Base-by-base conservation (phyloP, 2,113 vertebrate species). In the Nyctibius bracteatus region DNA sequence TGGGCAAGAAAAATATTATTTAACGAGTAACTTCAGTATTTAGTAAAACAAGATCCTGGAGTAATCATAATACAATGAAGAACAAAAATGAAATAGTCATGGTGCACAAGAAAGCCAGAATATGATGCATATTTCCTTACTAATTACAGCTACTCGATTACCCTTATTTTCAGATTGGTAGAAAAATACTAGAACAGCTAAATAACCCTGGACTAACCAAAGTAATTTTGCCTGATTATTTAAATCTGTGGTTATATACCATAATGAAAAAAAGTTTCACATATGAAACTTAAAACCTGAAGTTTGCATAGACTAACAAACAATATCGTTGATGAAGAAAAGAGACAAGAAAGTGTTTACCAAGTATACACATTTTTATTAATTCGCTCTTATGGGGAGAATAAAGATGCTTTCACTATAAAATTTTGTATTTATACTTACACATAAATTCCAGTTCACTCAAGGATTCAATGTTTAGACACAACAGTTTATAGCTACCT, bases 271-370 rank as follows among this genome's bases (percentile, higher is more conserved):
- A 46, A 16, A 68, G 33, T 51, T 78, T 75, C 49, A 86, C 20
- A 59, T n/a, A 54, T 3, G 58, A 74, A 90, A 87, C 52, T 51
- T 79, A 67, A 89, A 59, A 82, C 13, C 16, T 77, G 22, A 83
- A 54, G 30, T 78, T 78, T 61, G 49, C 44, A 19, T 3, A 67
- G 16, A 86, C 80, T 68, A 93, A 82, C 24, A 43, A 93, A 78
- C 44, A 92, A 2, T 55, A 66, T 30, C 14, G 75, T 81, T 81
- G 88, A 85, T 70, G 81, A 96, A 95, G 58, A 86, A 88, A 88
- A 88, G 83, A 95, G 86, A 95, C 86, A 91, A 81, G 82, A 28
- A 91, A 94, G 73, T 89, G 81, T 95, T 93, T 91, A 65, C 68
- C 86, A 96, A 81, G 52, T 62, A 70, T 11, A 92, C 7, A 51